Base-by-base conservation (phyloP, 1,140 invertebrate species). In the Theocolax elegans region DNA sequence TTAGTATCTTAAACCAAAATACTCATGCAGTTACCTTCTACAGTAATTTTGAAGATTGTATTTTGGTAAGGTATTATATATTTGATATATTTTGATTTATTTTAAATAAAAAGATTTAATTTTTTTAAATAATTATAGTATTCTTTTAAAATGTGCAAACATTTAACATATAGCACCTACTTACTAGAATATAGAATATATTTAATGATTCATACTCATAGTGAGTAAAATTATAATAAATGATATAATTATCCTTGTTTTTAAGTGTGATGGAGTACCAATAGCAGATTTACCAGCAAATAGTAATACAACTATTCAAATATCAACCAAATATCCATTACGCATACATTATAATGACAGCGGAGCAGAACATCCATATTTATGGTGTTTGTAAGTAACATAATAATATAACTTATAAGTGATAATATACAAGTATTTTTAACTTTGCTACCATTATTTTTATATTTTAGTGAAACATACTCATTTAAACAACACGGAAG, bases 401-500 rank as follows among this genome's bases (percentile, higher is more conserved):
- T 21, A 19, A 62, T 53, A 15, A 48, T 38, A 21, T 59, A 10
- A 38, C 1, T 17, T 38, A 58, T 3, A 44, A 15, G 8, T 44
- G 42, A 46, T 53, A 25, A 38, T 38, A 13, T 38, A 59, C 54
- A 51, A 63, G 35, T 17, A 64, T 51, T 23, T n/a, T n/a, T n/a
- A n/a, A n/a, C n/a, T n/a, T n/a, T n/a, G n/a, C n/a, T n/a, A n/a
- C n/a, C n/a, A n/a, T n/a, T 9, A 53, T 46, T 31, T 42, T 68
- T 72, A 25, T 77, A 63, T 53, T 81, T 54, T 48, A 84, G 83
- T 27, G 44, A 29, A 13, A 77, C 76, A n/a, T 84, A 81, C 48
- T 63, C 74, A 35, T 86, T 88, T 59, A 82, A 82, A 75, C 86
- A 89, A 66, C 82, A 88, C 80, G 88, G 87, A 63, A 75, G 78